Evolutionary conservation across 2,113 vertebrate genomes (phyloP), one percentile per base, ranked within the genome.

Genomic region (Lycaon pictus): DNA sequence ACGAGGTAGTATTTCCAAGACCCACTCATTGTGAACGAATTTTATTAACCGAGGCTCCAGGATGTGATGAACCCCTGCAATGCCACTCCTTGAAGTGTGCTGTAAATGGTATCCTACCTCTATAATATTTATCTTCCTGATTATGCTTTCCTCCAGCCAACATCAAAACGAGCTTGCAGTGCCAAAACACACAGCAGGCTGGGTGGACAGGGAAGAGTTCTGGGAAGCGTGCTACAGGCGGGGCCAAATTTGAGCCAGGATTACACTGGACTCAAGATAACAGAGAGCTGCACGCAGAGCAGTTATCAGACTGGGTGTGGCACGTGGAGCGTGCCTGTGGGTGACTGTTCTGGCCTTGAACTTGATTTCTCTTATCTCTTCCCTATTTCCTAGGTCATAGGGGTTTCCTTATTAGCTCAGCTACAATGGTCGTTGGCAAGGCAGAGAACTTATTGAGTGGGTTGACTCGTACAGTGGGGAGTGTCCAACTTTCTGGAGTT

Each of bases 371-470:
- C 87, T 93, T 95, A 97, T 98, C 97, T 95, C 37, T 86, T 95
- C 81, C 65, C 55, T 76, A 11, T 77, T 96, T 96, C 58, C 88
- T 55, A 58, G 92, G 87, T 90, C 87, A 92, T 48, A 67, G 19
- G 92, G 76, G 67, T 88, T 97, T 98, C 96, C 92, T 96, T 97
- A 96, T 97, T 96, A 93, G 65, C 85, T 88, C 27, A 85, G 77
- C 63, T 88, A 95, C 90, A 93, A 5, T 67, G 65, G 72, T 60
- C 93, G 60, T 95, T 96, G 93, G 84, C 76, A 85, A 87, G 76
- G 65, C 35, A 48, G 86, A 79, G 25, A 63, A 56, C 48, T 98
- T 12, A 51, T n/a, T 35, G 69, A 92, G 60, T 88, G 58, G 16
- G 32, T 13, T 89, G 48, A 72, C 82, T 74, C 58, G 86, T 43